These are phyloP conservation scores for Dione juno DNA, from an alignment of 2,888 invertebrate genomes.

Conservation along the genomic window DNA sequence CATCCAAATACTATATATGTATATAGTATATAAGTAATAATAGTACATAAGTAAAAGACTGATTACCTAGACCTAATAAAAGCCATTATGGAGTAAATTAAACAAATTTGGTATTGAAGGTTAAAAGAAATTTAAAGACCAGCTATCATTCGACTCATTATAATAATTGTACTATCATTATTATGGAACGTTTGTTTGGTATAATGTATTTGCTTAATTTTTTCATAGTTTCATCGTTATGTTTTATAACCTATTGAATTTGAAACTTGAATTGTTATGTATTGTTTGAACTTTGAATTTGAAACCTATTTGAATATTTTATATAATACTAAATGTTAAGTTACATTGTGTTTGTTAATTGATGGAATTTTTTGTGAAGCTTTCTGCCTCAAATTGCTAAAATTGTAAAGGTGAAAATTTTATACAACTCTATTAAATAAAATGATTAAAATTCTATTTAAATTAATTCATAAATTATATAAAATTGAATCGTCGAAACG, in stretches of 20 bases:
- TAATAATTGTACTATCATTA: constrained; percentile 10
- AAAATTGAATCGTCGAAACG: not conserved
- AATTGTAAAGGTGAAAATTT: not conserved
- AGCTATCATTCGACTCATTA: not conserved
- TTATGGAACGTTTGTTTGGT: constrained; percentile 1
- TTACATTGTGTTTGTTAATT: too few relatives aligned
- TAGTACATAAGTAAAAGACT: not conserved
- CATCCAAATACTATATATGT: too few relatives aligned
- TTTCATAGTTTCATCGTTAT: not conserved
- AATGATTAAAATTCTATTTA: not conserved
- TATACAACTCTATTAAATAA: constrained; percentile 2
- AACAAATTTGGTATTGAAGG: constrained; percentile 4
- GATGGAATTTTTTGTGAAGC: too few relatives aligned
- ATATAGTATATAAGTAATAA: too few relatives aligned
- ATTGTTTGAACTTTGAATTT: too few relatives aligned
- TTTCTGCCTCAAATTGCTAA: too few relatives aligned
- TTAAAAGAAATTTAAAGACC: not conserved
- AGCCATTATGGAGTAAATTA: not conserved
- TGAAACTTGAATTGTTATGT: too few relatives aligned
- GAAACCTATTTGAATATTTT: too few relatives aligned
- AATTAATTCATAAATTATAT: not conserved
- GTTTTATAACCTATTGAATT: too few relatives aligned
- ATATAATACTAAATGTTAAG: too few relatives aligned
- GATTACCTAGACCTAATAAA: not conserved
- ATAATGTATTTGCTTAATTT: not conserved